Percentiles rank a stretch among this genome's conserved stretches.
Evolutionary conservation across 1,140 invertebrate genomes (phyloP).

Genomic region (Polyergus mexicanus): DNA sequence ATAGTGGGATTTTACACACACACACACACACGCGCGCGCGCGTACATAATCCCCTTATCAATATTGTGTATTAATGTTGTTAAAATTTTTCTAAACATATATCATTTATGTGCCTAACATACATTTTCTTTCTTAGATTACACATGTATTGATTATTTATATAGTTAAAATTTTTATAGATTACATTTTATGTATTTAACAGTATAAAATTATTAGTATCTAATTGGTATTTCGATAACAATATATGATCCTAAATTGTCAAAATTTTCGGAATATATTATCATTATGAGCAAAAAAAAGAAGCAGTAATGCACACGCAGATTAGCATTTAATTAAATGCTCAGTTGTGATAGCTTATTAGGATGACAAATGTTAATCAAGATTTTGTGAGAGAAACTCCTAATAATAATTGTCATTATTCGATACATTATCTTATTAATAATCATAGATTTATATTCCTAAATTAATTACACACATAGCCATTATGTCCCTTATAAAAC

Average conservation of each 20-base stretch:
- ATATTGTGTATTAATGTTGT: background rate
- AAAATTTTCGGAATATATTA: constrained; percentile 34
- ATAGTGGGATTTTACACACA: background rate
- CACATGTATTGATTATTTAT: background rate
- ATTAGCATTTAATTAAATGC: constrained; percentile 53
- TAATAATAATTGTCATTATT: constrained; percentile 49
- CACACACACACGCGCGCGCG: too few relatives aligned
- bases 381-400: constrained; percentile 39
- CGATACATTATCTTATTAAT: constrained; percentile 38
- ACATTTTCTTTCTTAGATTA: constrained; percentile 29
- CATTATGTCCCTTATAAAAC: constrained; percentile 6
- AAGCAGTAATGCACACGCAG: background rate
- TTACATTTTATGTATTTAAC: constrained; percentile 22
- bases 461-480: constrained; percentile 25
- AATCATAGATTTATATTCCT: constrained; percentile 48
- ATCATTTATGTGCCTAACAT: constrained; percentile 40
- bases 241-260: constrained; percentile 30
- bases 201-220: constrained; percentile 26
- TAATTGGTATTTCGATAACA: background rate
- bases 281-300: constrained; percentile 11
- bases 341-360: constrained; percentile 50
- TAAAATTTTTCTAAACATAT: constrained; percentile 32
- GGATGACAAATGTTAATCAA: constrained; percentile 30
- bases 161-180: constrained; percentile 19
- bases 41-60: too few relatives aligned